Evolutionary conservation across 2,113 vertebrate species (phyloP).

Genomic region (Poeciliopsis occidentalis): DNA sequence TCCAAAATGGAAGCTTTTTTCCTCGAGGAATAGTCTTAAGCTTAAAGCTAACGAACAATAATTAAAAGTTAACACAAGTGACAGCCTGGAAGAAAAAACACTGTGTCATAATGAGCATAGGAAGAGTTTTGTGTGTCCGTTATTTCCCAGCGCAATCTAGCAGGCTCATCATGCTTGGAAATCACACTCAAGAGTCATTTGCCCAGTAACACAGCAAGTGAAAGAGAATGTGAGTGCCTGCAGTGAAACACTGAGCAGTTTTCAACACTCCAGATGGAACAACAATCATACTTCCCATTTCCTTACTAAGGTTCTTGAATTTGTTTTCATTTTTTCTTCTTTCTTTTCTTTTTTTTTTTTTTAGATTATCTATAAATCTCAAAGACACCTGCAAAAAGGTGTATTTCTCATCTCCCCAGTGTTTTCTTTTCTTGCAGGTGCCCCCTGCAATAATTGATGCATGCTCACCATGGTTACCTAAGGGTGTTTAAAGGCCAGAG

Average conservation of each 20-base stretch:
- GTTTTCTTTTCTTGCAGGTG: conserved; percentile 49
- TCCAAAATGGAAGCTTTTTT: too few species aligned
- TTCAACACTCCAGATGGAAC: conserved; percentile 54
- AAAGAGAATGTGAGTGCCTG: conserved; percentile 44
- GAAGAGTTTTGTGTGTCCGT: conserved; percentile 1
- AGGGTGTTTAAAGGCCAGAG: conserved; percentile 75
- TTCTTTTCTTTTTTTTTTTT: neutral
- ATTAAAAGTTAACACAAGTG: neutral
- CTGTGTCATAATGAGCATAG: neutral
- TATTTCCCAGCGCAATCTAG: conserved; percentile 27
- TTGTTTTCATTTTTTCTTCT: neutral
- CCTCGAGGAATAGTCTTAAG: too few species aligned
- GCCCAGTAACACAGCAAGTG: conserved; percentile 52
- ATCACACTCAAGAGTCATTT: conserved; percentile 61
- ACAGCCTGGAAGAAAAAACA: neutral
- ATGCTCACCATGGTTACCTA: conserved; percentile 81
- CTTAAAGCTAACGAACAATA: neutral
- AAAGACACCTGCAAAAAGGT: conserved; percentile 27
- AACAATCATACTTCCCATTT: conserved; percentile 31
- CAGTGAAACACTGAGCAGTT: conserved; percentile 48
- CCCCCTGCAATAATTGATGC: conserved; percentile 79
- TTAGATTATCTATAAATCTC: neutral
- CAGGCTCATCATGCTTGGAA: conserved; percentile 49
- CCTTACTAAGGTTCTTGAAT: neutral
- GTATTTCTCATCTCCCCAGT: conserved; percentile 28